phyloP scores from a whole-genome alignment of 1,140 invertebrate species.

The Ips typographus region DNA sequence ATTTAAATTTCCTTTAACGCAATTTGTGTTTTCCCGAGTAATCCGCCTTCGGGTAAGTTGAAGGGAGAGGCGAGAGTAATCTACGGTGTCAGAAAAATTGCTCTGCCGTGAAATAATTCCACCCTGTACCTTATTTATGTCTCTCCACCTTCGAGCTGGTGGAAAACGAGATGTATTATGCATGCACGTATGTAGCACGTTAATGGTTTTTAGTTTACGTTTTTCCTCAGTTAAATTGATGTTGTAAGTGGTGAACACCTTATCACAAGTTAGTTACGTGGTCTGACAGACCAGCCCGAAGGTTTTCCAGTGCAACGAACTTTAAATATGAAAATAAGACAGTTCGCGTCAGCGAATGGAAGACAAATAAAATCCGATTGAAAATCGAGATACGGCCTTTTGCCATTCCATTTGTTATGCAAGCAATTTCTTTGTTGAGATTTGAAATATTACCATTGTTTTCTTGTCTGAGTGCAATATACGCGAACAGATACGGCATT shows the following conservation, averaged over 20 bases:
- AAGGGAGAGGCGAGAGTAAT: slow-evolving; percentile 9
- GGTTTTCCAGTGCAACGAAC: too few species aligned
- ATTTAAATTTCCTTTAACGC: slow-evolving; percentile 27
- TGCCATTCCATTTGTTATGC: slow-evolving; percentile 2
- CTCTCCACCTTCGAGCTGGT: background rate
- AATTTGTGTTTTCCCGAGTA: slow-evolving; percentile 18
- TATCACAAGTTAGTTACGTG: too few species aligned
- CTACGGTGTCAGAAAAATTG: slow-evolving; percentile 24
- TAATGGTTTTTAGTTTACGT: too few species aligned
- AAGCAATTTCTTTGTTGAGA: background rate
- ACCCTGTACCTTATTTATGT: slow-evolving; percentile 21
- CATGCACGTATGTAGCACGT: background rate
- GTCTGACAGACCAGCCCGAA: too few species aligned
- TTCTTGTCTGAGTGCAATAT: slow-evolving; percentile 1
- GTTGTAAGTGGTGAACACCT: too few species aligned
- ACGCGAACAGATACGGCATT: background rate
- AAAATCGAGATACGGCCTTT: background rate
- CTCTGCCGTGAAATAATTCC: slow-evolving; percentile 20
- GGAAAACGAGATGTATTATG: background rate
- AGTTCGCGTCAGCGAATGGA: too few species aligned
- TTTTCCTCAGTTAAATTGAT: too few species aligned
- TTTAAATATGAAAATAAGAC: too few species aligned
- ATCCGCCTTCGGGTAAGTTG: slow-evolving; percentile 11
- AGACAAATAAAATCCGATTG: background rate
- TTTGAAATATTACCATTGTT: slow-evolving; percentile 6